Evolutionary conservation across 2,797 vertebrate species (phyloP), one percentile per base, ranked within the genome.

Genomic region (Enteromius afrohamiltoni): DNA sequence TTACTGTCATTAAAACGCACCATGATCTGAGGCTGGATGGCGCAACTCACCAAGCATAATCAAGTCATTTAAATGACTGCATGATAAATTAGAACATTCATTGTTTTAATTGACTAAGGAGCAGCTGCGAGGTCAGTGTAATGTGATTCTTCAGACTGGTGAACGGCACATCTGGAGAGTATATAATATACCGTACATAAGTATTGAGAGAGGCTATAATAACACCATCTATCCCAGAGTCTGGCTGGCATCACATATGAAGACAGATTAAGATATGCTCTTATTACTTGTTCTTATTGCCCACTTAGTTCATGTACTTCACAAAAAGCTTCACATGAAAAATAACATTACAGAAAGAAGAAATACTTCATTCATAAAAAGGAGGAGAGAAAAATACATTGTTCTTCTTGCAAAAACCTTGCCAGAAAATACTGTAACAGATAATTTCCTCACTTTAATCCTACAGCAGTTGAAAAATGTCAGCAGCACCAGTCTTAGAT

Each of bases 391-490:
- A 64, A 82, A 55, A 70, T 58, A 1, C 78, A 78, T 65, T 37
- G 77, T 91, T 45, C 51, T 85, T 77, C 88, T 86, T 84, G 85
- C 82, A 78, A 89, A 88, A 90, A 85, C 49, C 77, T 47, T 86
- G 87, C 82, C 76, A 81, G 68, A 93, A 92, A 88, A 83, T 92
- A 76, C 85, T 4, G 83, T 86, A 92, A 91, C 89, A 90, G 86
- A 91, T 82, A 13, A 88, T 89, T 94, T 92, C 89, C 90, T 78
- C 87, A 85, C 75, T 85, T 88, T 87, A 88, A 91, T 90, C 90
- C 88, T 82, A 79, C 86, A 91, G 90, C 91, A 93, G 86, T 81
- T 45, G 86, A 91, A 92, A 90, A 93, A 95, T 95, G 92, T 91
- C 86, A 95, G 92, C 92, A 95, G 82, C 89, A 91, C 90, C 89